Conservation (phyloP, 2,888 invertebrate species). For the Ametastegia equiseti region DNA sequence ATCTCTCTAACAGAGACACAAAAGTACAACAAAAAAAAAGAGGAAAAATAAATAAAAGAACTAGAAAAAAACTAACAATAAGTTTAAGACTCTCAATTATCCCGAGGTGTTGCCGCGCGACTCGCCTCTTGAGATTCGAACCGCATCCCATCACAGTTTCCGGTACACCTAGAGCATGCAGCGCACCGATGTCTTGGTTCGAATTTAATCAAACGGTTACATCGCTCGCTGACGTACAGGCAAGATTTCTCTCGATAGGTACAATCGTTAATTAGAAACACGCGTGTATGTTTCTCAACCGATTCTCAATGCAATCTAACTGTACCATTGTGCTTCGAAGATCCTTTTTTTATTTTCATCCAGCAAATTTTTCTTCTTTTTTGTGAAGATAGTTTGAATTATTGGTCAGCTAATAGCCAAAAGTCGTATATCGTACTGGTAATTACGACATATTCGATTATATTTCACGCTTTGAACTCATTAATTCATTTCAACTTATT, state of each 20-base stretch:
- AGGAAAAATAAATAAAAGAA: too few relatives aligned
- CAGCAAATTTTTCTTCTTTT: background rate
- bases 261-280: conserved; percentile 24
- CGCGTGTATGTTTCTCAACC: background rate
- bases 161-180: conserved; percentile 27
- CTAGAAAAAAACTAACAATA: background rate
- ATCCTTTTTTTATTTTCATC: background rate
- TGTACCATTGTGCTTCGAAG: background rate
- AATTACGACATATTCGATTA: too few relatives aligned
- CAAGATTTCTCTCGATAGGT: background rate
- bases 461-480: too few relatives aligned
- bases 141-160: conserved; percentile 47
- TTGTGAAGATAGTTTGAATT: too few relatives aligned
- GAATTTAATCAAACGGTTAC: conserved; percentile 38
- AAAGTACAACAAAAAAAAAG: background rate
- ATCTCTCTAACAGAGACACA: too few relatives aligned
- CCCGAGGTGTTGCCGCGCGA: background rate
- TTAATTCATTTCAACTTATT: too few relatives aligned
- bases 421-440: too few relatives aligned
- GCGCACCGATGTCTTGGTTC: conserved; percentile 11
- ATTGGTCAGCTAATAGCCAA: too few relatives aligned
- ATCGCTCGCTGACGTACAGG: background rate
- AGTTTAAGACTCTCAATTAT: conserved; percentile 18
- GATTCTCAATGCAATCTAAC: background rate
- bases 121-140: conserved; percentile 48